Conservation (phyloP, 53 echinoderm and acorn worm species). For the Henricia sp. region DNA sequence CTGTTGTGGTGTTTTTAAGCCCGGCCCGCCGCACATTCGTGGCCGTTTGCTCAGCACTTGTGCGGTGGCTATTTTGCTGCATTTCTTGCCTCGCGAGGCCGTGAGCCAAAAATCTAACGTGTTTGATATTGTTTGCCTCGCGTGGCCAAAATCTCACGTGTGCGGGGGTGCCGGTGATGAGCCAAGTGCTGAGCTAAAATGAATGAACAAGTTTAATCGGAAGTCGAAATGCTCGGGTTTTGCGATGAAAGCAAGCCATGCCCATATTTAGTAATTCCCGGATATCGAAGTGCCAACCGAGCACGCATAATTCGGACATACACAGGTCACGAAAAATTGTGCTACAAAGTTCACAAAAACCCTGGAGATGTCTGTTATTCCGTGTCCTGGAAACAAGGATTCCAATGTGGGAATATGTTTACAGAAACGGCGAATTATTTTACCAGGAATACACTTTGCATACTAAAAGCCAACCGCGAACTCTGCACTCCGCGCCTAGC, state of each 20-base stretch:
- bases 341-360: conserved; percentile 13
- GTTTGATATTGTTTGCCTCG: too few species aligned
- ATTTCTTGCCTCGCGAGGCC: too few species aligned
- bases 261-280: conserved; percentile 68
- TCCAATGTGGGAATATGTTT: conserved; percentile 19
- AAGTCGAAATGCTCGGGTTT: conserved; percentile 57
- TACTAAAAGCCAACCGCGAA: conserved; percentile 38
- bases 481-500: conserved; percentile 5
- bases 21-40: too few species aligned
- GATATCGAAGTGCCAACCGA: conserved; percentile 53
- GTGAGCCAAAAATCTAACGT: too few species aligned
- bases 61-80: too few species aligned
- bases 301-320: background rate
- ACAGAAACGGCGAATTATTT: conserved; percentile 45
- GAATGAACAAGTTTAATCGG: conserved; percentile 52
- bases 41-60: too few species aligned
- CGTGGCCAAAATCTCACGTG: too few species aligned
- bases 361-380: conserved; percentile 13
- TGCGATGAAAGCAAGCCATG: conserved; percentile 18
- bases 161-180: too few species aligned
- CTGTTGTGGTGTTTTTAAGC: too few species aligned
- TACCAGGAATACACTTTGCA: conserved; percentile 54
- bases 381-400: conserved; percentile 27
- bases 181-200: too few species aligned
- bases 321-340: conserved; percentile 33